Base-by-base conservation (phyloP, 2,888 invertebrate species). In the Masnerella sp. region DNA sequence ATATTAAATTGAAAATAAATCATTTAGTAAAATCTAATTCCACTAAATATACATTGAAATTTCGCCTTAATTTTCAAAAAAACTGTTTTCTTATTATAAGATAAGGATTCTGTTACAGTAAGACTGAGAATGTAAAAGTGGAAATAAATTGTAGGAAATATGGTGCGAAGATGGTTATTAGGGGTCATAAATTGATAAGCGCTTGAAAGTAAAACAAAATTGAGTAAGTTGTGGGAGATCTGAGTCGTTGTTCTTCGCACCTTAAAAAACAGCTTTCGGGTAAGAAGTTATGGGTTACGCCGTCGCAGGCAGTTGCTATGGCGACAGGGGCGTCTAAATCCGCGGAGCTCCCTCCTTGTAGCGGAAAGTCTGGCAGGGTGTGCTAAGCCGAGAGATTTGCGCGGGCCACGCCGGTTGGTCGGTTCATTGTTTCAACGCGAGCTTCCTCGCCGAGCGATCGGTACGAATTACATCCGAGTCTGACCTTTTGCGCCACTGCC, bases 371-470 rank as follows among this genome's bases (percentile, higher is more conserved):
- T 70, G 52, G 79, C 81, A 78, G 81, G 79, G 80, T 79, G 77
- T 72, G 83, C 79, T 84, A 85, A 87, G 85, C 85, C 83, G 56
- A 73, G 82, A 84, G 87, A 86, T 87, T 86, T 86, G 82, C 82
- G 71, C 78, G 78, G 78, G 58, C 76, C 74, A 65, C 80, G 77
- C 77, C 78, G 87, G 86, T 87, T 87, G 87, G 86, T 86, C 79
- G 85, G 86, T 86, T 87, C 86, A 86, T 87, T 87, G 85, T 87
- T 87, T 87, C 85, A 83, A 81, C 84, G 79, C 79, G 79, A 56
- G 78, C 75, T 80, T 73, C 58, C 65, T 56, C 62, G 30, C 17
- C 51, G 70, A 68, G 71, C 76, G 65, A 70, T 71, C 65, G 68
- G 49, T 64, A 62, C 74, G 65, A 71, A 77, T 74, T 71, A 67